Evolutionary conservation across 35 echinoderm and acorn worm genomes (phyloP), one percentile per base, ranked within the genome.

Genomic region (Diadema setosum): DNA sequence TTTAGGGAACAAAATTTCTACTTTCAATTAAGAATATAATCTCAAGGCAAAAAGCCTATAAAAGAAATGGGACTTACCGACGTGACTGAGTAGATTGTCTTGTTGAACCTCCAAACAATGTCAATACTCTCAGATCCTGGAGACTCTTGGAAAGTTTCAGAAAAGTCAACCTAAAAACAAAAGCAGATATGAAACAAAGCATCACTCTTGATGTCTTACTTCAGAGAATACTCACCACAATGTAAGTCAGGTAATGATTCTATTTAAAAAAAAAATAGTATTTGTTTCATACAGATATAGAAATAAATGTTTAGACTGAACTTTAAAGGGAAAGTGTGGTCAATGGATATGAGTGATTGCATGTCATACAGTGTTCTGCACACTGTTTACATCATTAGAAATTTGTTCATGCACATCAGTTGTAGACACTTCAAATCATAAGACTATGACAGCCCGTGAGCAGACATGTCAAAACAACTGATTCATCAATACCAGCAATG

Each of bases 161-260:
- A 30, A 63, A 89, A 89, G 49, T 89, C 87, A 81, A 89, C 75
- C 87, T 89, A 17, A 87, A 23, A 30, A 1, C 44, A 58, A 36
- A 24, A 75, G 39, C 3, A 87, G 52, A 36, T 34, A 23, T 17
- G 3, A 63, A 15, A 58, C 12, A 55, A n/a, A 16, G 14, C 49
- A n/a, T 16, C 21, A 55, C 12, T 12, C 12, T 55, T 12, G 14
- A 55, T 55, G 12, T 1, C 49, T 55, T 55, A 0, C 21, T 33
- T 23, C 0, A 8, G 2, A 31, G 3, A 2, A 5, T 27, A 12
- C 9, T 18, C 36, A 5, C 20, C 27, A 67, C 30, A 27, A 60
- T 55, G 12, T 12, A 16, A 16, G 14, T 55, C 49, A 55, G 49
- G 49, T 16, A 16, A 16, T 55, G 49, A 55, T 55, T 16, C 49